Evolutionary conservation across 92 coral and sea anemone genomes (phyloP).

Genomic region (Heliopora coerulea): DNA sequence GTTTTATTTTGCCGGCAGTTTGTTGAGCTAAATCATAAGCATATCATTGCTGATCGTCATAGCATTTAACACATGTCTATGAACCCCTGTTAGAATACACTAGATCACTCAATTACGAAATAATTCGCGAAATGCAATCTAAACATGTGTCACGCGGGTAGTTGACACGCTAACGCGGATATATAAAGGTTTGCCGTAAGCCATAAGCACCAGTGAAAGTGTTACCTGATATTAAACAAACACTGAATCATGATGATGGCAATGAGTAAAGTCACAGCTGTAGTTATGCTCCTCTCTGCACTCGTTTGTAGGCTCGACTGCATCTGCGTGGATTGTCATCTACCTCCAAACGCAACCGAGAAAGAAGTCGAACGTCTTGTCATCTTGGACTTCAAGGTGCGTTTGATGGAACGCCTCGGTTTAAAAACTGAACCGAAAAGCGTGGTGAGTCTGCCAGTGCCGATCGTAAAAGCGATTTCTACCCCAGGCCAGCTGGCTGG

Average conservation of each 20-base stretch:
- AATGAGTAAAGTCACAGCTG: neutral
- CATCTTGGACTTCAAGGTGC: slow-evolving; percentile 16
- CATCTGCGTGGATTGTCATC: neutral
- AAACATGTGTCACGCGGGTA: no score
- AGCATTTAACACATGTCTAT: no score
- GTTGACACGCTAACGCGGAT: no score
- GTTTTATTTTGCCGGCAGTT: no score
- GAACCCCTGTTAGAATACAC: no score
- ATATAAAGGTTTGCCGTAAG: no score
- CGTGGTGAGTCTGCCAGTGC: neutral
- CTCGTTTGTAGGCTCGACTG: slow-evolving; percentile 12
- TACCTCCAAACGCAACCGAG: slow-evolving; percentile 7
- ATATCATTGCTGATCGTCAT: no score
- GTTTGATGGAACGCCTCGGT: slow-evolving; percentile 20
- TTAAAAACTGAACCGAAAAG: slow-evolving; percentile 9
- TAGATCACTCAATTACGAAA: no score
- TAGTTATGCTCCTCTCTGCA: neutral
- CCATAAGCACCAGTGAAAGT: no score
- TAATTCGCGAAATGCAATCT: no score
- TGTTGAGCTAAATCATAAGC: no score
- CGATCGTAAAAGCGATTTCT: neutral
- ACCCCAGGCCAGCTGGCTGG: neutral
- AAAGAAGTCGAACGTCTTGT: slow-evolving; percentile 7
- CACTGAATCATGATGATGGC: neutral
- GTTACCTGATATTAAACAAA: no score